Conservation (phyloP, 2,113 vertebrate genomes). For the Corythornis vintsioides region DNA sequence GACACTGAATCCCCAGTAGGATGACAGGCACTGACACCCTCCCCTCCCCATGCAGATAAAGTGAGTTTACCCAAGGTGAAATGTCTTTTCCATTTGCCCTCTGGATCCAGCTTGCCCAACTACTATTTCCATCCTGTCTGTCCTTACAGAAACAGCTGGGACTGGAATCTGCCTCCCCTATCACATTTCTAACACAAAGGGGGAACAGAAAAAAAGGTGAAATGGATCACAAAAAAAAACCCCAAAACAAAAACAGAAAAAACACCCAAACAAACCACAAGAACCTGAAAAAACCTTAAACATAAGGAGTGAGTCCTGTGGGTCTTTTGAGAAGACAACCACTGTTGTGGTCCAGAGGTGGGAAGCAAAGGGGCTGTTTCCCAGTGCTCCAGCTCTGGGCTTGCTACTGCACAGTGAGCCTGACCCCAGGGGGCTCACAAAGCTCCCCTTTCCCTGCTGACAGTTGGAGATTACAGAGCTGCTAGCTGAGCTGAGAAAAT, state of each 20-base stretch:
- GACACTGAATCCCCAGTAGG: accelerated
- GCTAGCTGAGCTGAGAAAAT: constrained; percentile 24
- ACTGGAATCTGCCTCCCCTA: background rate
- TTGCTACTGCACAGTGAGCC: background rate
- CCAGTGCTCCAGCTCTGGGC: background rate
- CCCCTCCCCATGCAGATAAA: background rate
- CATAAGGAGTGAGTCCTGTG: background rate
- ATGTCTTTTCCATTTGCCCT: background rate
- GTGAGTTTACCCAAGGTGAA: background rate
- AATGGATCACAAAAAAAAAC: background rate
- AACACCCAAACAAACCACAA: too few species aligned
- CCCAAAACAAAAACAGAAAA: background rate
- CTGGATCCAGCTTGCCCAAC: background rate
- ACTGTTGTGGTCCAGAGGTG: background rate
- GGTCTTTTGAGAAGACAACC: background rate
- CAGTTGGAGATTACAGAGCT: constrained; percentile 24
- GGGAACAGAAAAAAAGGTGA: background rate
- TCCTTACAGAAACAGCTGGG: background rate
- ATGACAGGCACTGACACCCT: background rate
- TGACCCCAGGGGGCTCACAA: background rate
- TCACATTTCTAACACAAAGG: background rate
- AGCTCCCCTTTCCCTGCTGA: constrained; percentile 30
- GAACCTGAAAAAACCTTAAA: background rate
- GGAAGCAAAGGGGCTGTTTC: background rate
- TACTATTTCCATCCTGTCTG: background rate